Evolutionary conservation across 2,888 invertebrate genomes (phyloP).

Genomic region (Argyra leucocephala): DNA sequence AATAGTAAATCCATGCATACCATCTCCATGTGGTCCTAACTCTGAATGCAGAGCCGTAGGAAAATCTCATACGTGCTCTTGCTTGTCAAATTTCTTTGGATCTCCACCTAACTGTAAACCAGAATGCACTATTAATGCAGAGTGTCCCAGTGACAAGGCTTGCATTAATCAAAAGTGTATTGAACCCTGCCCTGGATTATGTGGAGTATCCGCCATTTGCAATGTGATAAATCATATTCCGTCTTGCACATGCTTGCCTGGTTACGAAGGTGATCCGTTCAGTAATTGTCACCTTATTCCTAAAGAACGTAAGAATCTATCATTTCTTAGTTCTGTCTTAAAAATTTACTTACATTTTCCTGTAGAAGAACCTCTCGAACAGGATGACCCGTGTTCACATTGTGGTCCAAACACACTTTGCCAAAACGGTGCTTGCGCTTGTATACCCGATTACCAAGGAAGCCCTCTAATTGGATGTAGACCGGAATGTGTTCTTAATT

Average conservation of each 20-base stretch:
- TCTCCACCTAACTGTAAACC: constrained; percentile 62
- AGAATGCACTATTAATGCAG: constrained; percentile 61
- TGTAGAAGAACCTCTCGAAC: constrained; percentile 20
- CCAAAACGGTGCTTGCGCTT: constrained; percentile 35
- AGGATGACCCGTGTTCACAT: constrained; percentile 57
- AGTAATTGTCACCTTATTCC: constrained; percentile 53
- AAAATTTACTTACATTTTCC: constrained; percentile 32
- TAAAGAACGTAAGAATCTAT: constrained; percentile 34
- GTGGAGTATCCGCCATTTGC: constrained; percentile 56
- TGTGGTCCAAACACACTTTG: constrained; percentile 69
- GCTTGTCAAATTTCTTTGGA: constrained; percentile 54
- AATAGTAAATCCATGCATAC: constrained; percentile 47
- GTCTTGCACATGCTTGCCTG: constrained; percentile 55
- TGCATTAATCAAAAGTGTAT: constrained; percentile 63
- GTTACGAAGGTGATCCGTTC: constrained; percentile 63
- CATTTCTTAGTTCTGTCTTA: constrained; percentile 30
- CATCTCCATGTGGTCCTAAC: constrained; percentile 60
- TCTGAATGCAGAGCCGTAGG: constrained; percentile 52
- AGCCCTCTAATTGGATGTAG: constrained; percentile 68
- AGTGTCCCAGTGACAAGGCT: constrained; percentile 60
- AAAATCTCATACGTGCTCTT: constrained; percentile 55
- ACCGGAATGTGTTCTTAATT: constrained; percentile 68
- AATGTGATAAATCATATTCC: constrained; percentile 62
- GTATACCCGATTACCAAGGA: constrained; percentile 57
- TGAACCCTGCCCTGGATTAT: constrained; percentile 64